phyloP scores from a whole-genome alignment of 1,140 invertebrate species.

The Aphidius ervi region DNA sequence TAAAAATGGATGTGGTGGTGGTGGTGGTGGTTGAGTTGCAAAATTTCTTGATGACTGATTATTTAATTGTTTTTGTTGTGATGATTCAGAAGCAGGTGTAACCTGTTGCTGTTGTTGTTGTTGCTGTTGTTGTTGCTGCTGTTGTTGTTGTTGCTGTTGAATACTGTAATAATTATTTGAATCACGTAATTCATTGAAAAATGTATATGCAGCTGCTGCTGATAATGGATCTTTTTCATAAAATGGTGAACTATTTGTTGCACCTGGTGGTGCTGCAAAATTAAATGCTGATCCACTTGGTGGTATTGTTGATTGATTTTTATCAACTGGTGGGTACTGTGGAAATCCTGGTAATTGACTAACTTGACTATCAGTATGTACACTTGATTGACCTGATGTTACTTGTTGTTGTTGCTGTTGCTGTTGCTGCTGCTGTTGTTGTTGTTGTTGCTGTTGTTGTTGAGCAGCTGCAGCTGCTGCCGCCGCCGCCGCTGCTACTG shows the following conservation, averaged over 20 bases:
- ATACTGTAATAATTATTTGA: conserved; percentile 47
- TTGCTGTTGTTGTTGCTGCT: conserved; percentile 32
- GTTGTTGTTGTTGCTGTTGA: conserved; percentile 32
- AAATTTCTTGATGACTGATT: conserved; percentile 19
- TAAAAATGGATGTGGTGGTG: conserved; percentile 46
- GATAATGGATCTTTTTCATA: conserved; percentile 46
- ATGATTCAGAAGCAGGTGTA: conserved; percentile 30
- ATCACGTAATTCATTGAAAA: conserved; percentile 48
- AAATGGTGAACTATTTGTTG: conserved; percentile 39
- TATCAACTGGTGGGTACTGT: conserved; percentile 35
- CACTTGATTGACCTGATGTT: conserved; percentile 16
- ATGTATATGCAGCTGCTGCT: conserved; percentile 44
- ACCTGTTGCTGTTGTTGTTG: conserved; percentile 35
- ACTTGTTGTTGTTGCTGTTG: conserved; percentile 29
- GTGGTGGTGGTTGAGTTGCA: conserved; percentile 33
- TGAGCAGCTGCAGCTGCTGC: conserved; percentile 22
- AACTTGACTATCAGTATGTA: conserved; percentile 22
- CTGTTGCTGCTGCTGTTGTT: conserved; percentile 28
- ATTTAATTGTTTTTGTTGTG: conserved; percentile 44
- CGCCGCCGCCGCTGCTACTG: conserved; percentile 23
- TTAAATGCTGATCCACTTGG: conserved; percentile 46
- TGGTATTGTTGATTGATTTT: conserved; percentile 38
- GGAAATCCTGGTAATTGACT: conserved; percentile 29
- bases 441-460: conserved; percentile 18
- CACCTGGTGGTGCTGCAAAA: conserved; percentile 37